These are phyloP conservation scores for Petrolisthes manimaculis DNA, from an alignment of 2,888 invertebrate species.

Conservation along the genomic window DNA sequence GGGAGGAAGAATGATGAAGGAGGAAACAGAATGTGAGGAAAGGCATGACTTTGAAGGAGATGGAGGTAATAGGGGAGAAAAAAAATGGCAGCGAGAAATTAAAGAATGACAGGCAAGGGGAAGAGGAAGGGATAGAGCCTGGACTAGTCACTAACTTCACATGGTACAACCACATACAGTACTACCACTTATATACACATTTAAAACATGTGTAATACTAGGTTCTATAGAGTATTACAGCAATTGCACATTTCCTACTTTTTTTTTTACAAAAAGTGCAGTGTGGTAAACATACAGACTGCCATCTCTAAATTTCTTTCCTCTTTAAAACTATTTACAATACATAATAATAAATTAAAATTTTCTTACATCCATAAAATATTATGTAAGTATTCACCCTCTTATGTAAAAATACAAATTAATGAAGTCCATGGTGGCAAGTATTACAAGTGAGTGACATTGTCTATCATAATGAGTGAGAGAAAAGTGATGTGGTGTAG, in stretches of 20 bases:
- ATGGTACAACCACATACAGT: background rate
- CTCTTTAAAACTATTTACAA: background rate
- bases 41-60: background rate
- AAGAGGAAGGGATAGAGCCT: background rate
- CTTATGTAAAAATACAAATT: background rate
- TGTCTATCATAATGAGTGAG: background rate
- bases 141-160: too few relatives aligned
- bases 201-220: background rate
- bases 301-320: background rate
- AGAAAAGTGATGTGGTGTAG: background rate
- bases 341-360: constrained; percentile 7
- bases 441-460: background rate
- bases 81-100: background rate
- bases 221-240: constrained; percentile 5
- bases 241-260: background rate
- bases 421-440: background rate
- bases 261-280: background rate
- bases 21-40: background rate
- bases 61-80: background rate
- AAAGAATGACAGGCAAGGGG: background rate
- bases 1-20: background rate
- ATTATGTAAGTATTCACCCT: background rate
- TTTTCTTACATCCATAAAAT: background rate
- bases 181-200: background rate
- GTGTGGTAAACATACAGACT: background rate